Percentiles rank a stretch among this genome's conserved stretches.
Conservation (phyloP, 1,140 invertebrate species). For the Drosophila albomicans region DNA sequence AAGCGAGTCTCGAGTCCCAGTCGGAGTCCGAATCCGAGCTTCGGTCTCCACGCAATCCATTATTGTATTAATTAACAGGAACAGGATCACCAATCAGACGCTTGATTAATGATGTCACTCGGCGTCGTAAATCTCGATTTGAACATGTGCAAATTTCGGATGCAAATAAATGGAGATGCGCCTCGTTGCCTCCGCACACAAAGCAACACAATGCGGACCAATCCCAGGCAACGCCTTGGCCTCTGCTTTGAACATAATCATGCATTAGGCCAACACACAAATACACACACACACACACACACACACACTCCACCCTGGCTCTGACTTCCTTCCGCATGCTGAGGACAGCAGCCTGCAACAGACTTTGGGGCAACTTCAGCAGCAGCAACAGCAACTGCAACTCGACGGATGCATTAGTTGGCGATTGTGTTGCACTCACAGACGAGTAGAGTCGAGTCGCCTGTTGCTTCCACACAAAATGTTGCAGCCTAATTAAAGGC, state of each 20-base stretch:
- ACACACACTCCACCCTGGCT: slow-evolving; percentile 3
- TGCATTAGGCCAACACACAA: slow-evolving; percentile 59
- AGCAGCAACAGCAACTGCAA: slow-evolving; percentile 15
- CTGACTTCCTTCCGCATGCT: slow-evolving; percentile 57
- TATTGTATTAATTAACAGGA: slow-evolving; percentile 85
- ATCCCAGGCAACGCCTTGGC: slow-evolving; percentile 54
- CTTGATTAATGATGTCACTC: slow-evolving; percentile 85
- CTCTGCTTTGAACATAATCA: slow-evolving; percentile 69
- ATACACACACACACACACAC: slow-evolving; percentile 19
- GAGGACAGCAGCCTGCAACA: neutral
- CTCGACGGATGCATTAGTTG: slow-evolving; percentile 61
- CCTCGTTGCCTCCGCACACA: slow-evolving; percentile 48
- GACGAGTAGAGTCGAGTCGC: slow-evolving; percentile 18
- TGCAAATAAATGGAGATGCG: slow-evolving; percentile 79
- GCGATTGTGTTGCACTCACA: slow-evolving; percentile 59
- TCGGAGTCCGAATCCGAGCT: neutral
- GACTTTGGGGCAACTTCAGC: neutral
- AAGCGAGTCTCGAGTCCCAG: neutral
- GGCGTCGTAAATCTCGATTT: slow-evolving; percentile 84
- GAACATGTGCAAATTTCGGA: slow-evolving; percentile 83
- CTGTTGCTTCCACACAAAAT: slow-evolving; percentile 42
- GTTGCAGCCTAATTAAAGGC: slow-evolving; percentile 40
- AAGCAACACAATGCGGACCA: slow-evolving; percentile 59
- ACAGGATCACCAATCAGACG: slow-evolving; percentile 85
- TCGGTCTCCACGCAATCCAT: slow-evolving; percentile 75